Evolutionary conservation across 2,113 vertebrate genomes (phyloP).

Genomic region (Otus sunia): DNA sequence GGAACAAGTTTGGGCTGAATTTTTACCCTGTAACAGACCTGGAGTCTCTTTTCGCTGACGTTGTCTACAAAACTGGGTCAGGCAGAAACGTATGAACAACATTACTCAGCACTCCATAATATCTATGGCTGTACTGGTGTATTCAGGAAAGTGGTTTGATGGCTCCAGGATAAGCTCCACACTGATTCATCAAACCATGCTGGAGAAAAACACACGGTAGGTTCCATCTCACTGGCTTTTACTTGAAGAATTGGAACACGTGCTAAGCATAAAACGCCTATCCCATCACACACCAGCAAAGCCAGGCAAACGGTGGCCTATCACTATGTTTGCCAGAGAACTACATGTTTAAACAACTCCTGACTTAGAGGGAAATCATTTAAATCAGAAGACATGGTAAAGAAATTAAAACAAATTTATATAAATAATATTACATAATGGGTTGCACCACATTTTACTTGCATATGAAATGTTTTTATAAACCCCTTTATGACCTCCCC

Average conservation of each 20-base stretch:
- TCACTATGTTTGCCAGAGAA: background rate
- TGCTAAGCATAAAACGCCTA: background rate
- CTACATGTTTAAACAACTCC: background rate
- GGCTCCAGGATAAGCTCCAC: background rate
- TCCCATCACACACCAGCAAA: background rate
- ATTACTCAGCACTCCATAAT: background rate
- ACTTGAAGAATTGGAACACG: background rate
- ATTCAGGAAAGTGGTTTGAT: background rate
- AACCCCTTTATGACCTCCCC: slow-evolving; percentile 24
- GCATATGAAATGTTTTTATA: slow-evolving; percentile 33
- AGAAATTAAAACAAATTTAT: background rate
- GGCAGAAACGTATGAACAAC: background rate
- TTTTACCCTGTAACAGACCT: background rate
- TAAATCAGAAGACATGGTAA: background rate
- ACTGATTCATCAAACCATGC: background rate
- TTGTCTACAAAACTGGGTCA: background rate
- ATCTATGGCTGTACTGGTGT: too few species aligned
- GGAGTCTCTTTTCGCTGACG: background rate
- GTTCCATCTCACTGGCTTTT: background rate
- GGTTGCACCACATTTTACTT: background rate
- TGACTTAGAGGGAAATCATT: background rate
- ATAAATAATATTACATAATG: slow-evolving; percentile 4
- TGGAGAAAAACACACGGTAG: background rate
- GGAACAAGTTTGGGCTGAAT: background rate
- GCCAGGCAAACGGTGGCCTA: background rate